A percentile compares a stretch with the other conserved stretches of the same genome.
Evolutionary conservation across 2,888 invertebrate genomes (phyloP).

Genomic region (Amaurobius ferox): DNA sequence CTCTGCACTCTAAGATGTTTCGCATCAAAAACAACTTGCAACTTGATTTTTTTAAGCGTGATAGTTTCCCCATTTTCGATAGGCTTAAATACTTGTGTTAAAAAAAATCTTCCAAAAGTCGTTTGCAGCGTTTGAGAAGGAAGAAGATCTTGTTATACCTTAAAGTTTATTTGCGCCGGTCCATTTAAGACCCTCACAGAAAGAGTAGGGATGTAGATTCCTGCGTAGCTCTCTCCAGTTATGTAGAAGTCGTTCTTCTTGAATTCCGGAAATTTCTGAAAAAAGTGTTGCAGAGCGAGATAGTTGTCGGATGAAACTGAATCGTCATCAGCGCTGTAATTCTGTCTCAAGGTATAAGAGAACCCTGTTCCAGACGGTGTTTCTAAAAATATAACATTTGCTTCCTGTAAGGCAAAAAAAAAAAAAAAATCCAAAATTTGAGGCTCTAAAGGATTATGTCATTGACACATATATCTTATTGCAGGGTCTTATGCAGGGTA

Average conservation of each 20-base stretch:
- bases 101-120: no score
- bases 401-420: constrained; percentile 76
- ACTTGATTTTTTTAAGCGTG: no score
- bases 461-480: no score
- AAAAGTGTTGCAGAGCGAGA: constrained; percentile 79
- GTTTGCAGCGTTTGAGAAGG: no score
- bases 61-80: no score
- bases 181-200: constrained; percentile 75
- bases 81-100: no score
- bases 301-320: constrained; percentile 79
- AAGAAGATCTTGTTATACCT: no score
- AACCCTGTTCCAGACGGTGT: constrained; percentile 80
- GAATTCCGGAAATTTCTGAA: constrained; percentile 78
- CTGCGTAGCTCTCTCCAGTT: constrained; percentile 80
- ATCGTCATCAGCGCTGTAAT: constrained; percentile 78
- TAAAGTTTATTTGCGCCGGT: constrained; percentile 76
- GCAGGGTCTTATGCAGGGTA: no score
- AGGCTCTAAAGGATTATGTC: neutral
- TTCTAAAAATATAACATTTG: constrained; percentile 79
- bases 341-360: constrained; percentile 78
- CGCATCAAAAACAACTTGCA: no score
- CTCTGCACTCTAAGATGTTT: no score
- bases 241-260: constrained; percentile 78
- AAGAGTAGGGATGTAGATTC: constrained; percentile 79
- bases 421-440: no score